Conservation (phyloP, 2,797 vertebrate species). For the Limosa lapponica region DNA sequence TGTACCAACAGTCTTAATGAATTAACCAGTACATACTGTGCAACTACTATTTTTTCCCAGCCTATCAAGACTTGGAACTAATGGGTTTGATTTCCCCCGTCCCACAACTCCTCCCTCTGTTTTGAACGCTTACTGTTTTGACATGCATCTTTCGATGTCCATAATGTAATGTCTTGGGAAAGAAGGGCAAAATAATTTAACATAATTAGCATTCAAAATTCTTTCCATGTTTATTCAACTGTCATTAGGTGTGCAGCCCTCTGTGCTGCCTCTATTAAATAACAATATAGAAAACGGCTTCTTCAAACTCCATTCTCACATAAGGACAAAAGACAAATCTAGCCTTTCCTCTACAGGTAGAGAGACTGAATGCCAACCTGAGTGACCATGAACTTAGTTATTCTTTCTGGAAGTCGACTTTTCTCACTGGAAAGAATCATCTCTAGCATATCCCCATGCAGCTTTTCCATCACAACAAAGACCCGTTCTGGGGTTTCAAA, state of each 20-base stretch:
- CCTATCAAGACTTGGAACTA: not conserved
- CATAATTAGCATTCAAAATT: not conserved
- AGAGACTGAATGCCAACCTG: constrained; percentile 86
- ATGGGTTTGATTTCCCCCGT: not conserved
- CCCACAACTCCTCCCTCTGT: rapidly evolving
- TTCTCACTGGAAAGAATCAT: constrained; percentile 98
- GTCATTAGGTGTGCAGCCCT: not conserved
- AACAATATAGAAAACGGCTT: not conserved
- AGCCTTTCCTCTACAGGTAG: not conserved
- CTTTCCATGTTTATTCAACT: not conserved
- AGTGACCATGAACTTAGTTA: constrained; percentile 97
- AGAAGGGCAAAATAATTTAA: not conserved
- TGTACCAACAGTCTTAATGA: not conserved
- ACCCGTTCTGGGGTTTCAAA: constrained; percentile 97
- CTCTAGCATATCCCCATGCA: constrained; percentile 98
- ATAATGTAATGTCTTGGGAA: not conserved
- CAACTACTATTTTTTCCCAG: not conserved
- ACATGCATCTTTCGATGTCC: not conserved
- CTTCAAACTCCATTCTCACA: not conserved
- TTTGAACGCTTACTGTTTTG: not conserved
- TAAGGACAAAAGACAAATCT: not conserved
- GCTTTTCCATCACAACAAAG: constrained; percentile 98
- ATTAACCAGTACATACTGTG: not conserved
- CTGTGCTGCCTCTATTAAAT: not conserved
- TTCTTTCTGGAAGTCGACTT: constrained; percentile 93